Conservation (phyloP, 2,888 invertebrate species). For the Xanthorhoe designata region DNA sequence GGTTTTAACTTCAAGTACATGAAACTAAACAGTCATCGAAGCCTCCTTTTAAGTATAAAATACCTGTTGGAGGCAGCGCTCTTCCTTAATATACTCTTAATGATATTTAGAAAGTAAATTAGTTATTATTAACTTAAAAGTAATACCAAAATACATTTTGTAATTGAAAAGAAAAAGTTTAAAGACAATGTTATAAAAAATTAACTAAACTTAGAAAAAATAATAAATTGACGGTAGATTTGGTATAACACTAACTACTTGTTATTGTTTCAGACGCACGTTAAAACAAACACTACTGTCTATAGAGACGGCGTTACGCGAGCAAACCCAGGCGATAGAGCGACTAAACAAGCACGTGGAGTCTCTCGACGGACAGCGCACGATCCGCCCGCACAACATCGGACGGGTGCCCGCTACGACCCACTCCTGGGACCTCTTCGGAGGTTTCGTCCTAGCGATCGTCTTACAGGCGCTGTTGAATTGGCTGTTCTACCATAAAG, state of each 20-base stretch:
- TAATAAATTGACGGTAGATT: no score
- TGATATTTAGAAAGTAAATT: no score
- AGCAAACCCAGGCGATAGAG: slow-evolving; percentile 79
- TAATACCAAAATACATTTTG: no score
- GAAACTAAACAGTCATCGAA: no score
- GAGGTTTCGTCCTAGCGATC: slow-evolving; percentile 72
- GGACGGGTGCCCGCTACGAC: slow-evolving; percentile 53
- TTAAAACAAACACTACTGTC: slow-evolving; percentile 77
- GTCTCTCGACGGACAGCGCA: slow-evolving; percentile 43
- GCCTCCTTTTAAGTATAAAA: no score
- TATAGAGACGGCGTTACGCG: slow-evolving; percentile 80
- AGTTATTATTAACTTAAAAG: no score
- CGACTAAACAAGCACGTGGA: slow-evolving; percentile 65
- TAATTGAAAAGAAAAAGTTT: no score
- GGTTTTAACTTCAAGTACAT: no score
- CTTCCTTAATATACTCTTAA: no score
- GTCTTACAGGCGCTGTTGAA: slow-evolving; percentile 71
- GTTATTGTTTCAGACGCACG: slow-evolving; percentile 63
- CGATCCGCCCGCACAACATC: slow-evolving; percentile 53
- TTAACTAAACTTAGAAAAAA: no score
- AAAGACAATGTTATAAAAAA: no score
- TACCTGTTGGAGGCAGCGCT: no score
- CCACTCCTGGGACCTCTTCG: slow-evolving; percentile 74
- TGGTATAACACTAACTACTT: not conserved
- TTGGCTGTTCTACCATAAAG: slow-evolving; percentile 74